A percentile compares a stretch with the other conserved stretches of the same genome.
Evolutionary conservation across 1,140 invertebrate species (phyloP).

Genomic region (Euura lappo): DNA sequence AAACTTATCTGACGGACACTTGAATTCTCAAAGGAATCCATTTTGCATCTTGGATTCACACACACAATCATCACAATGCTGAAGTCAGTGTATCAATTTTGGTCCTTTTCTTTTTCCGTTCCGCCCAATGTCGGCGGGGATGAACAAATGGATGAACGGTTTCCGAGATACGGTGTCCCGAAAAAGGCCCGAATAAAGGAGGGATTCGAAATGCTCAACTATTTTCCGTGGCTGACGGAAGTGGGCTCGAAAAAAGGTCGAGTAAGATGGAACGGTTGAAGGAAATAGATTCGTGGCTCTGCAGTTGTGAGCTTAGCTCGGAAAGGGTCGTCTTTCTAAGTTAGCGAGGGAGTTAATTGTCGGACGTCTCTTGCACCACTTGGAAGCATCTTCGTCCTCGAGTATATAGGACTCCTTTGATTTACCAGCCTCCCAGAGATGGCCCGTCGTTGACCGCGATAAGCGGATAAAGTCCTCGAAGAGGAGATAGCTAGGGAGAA

Average conservation of each 20-base stretch:
- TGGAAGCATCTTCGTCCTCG: not conserved
- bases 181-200: not conserved
- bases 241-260: not conserved
- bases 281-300: not conserved
- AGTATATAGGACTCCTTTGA: not conserved
- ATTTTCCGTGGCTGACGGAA: not conserved
- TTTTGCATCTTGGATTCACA: too few relatives aligned
- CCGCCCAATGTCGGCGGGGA: too few relatives aligned
- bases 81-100: too few relatives aligned
- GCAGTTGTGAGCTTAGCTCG: not conserved
- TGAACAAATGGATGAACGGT: too few relatives aligned
- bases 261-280: not conserved
- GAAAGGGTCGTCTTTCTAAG: constrained; percentile 2
- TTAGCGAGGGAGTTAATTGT: constrained; percentile 7
- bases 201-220: not conserved
- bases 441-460: constrained; percentile 6
- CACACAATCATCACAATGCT: too few relatives aligned
- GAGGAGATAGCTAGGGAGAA: not conserved
- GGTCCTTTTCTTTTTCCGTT: too few relatives aligned
- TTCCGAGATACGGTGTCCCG: too few relatives aligned
- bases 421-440: constrained; percentile 5
- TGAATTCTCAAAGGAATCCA: too few relatives aligned
- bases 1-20: too few relatives aligned
- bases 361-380: not conserved
- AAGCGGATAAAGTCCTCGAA: constrained; percentile 6